Base-by-base conservation (phyloP, 2,797 vertebrate genomes). In the Pipistrellus kuhlii region DNA sequence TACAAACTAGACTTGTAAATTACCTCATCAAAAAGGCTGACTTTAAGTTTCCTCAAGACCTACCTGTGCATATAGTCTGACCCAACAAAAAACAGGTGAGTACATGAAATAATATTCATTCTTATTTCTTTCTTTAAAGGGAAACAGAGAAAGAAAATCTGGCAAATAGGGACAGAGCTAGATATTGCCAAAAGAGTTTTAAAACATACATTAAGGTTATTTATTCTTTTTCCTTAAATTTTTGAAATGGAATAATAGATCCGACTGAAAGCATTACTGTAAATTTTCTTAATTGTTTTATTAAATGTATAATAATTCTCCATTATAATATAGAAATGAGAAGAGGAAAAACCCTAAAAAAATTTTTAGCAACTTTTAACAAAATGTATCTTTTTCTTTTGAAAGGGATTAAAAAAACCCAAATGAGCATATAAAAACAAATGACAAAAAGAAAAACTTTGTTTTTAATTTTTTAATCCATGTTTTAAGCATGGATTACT, bases 11-110 rank as follows among this genome's bases (percentile, higher is more conserved):
- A 92, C 75, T 91, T 97, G 95, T 94, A 93, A 94, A 71, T 95
- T 96, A 96, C 95, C 96, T 97, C 78, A 91, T 95, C 94, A 94
- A 78, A 96, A 88, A 93, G 83, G 84, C 32, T 94, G 93, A 71
- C 90, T 30, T 91, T 68, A 30, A 69, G 85, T 80, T 72, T 55
- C 48, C 84, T 94, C 96, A 88, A 88, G 80, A 96, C 68, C 91
- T 87, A 95, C 90, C 81, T 89, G 85, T 30, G 89, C 94, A 95
- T 35, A 93, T 4, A 93, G 71, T 95, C 91, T 94, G 96, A 96
- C 73, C 73, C 18, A 55, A 87, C 96, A 95, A 95, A 86, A 89
- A 71, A 95, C 90, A 0, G 98, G 98, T 98, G 96, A 98, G 98
- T 98, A 98, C 96, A 96, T 38, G 81, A 96, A 94, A 92, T 90